Evolutionary conservation across 2,113 vertebrate species (phyloP).

Genomic region (Nanorana parkeri): DNA sequence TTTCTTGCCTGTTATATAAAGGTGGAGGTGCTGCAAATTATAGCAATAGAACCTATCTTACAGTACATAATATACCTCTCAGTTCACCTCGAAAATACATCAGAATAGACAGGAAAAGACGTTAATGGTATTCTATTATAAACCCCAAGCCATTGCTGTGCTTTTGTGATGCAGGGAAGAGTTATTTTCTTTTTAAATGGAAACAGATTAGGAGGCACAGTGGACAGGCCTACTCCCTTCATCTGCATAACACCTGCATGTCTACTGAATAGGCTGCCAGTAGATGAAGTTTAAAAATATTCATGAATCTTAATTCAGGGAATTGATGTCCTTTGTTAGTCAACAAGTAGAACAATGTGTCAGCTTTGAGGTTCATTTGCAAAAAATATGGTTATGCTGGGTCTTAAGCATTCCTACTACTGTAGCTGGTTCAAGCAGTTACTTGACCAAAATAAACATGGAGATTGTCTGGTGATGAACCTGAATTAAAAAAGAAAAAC

Average conservation of each 20-base stretch:
- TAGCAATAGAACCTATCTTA: background rate
- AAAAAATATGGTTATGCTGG: conserved; percentile 43
- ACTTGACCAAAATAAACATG: conserved; percentile 13
- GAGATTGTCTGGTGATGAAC: conserved; percentile 2
- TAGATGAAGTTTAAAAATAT: conserved; percentile 67
- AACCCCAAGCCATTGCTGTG: conserved; percentile 67
- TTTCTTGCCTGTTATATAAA: background rate
- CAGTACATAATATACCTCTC: background rate
- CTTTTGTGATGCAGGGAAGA: conserved; percentile 70
- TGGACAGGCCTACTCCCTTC: conserved; percentile 65
- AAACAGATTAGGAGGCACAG: conserved; percentile 61
- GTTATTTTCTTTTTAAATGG: conserved; percentile 64
- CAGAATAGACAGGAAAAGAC: conserved; percentile 64
- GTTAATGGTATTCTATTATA: conserved; percentile 65
- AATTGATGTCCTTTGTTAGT: conserved; percentile 45
- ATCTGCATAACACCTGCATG: conserved; percentile 71
- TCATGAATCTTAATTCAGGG: conserved; percentile 67
- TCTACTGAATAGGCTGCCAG: conserved; percentile 65
- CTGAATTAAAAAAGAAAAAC: background rate
- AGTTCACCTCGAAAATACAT: conserved; percentile 29
- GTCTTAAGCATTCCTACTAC: conserved; percentile 70
- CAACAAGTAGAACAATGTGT: conserved; percentile 55
- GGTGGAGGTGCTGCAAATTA: too few relatives aligned
- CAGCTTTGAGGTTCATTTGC: conserved; percentile 54
- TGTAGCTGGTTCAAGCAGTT: conserved; percentile 5